Conservation (phyloP, 2,113 vertebrate species). For the Nerophis lumbriciformis region DNA sequence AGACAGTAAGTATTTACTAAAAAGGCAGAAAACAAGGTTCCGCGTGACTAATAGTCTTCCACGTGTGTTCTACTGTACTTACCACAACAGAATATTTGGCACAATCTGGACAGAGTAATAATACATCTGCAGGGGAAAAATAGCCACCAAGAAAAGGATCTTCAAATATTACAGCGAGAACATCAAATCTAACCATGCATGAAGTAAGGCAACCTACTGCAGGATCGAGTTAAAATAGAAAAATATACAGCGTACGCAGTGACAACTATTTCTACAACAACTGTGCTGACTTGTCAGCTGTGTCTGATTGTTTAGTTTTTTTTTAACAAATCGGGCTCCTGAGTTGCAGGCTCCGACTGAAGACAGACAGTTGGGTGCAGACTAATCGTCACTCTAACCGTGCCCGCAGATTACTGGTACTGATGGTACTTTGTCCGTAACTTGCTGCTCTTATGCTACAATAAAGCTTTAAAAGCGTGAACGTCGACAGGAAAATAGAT, state of each 20-base stretch:
- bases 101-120: slow-evolving; percentile 54
- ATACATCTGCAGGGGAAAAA: slow-evolving; percentile 41
- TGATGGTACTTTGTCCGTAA: slow-evolving; percentile 34
- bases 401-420: slow-evolving; percentile 21
- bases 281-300: slow-evolving; percentile 40
- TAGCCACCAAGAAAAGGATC: slow-evolving; percentile 54
- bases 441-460: slow-evolving; percentile 60
- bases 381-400: slow-evolving; percentile 42
- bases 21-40: slow-evolving; percentile 29
- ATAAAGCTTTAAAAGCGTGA: slow-evolving; percentile 55
- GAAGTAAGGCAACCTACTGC: slow-evolving; percentile 88
- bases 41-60: slow-evolving; percentile 48
- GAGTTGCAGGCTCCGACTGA: slow-evolving; percentile 14
- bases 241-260: slow-evolving; percentile 64
- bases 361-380: slow-evolving; percentile 37
- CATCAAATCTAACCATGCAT: slow-evolving; percentile 88
- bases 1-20: slow-evolving; percentile 42
- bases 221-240: slow-evolving; percentile 81
- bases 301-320: slow-evolving; percentile 30
- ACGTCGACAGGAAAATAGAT: slow-evolving; percentile 64
- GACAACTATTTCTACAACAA: slow-evolving; percentile 63
- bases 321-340: slow-evolving; percentile 32
- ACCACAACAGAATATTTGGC: slow-evolving; percentile 61
- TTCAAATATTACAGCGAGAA: slow-evolving; percentile 76
- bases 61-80: slow-evolving; percentile 41